Base-by-base conservation (phyloP, 2,888 invertebrate genomes). In the Epinotia demarniana region DNA sequence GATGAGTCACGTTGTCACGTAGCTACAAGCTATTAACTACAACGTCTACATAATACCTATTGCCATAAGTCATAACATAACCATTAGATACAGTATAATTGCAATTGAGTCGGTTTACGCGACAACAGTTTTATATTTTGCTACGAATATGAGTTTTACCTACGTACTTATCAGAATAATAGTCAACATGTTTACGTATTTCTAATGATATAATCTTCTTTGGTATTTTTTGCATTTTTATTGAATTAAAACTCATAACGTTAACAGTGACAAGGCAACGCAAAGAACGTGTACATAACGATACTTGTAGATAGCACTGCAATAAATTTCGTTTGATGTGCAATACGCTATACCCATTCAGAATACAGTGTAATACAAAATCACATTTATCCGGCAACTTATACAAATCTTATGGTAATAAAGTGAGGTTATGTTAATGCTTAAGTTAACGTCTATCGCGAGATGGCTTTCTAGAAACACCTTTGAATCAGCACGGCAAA, bases 401-500 rank as follows among this genome's bases (percentile, higher is more conserved):
- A 73, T 68, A 73, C 69, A 70, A 74, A 74, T 74, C 63, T 49
- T 74, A 74, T 70, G 69, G 69, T 70, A 74, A 74, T 74, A 74
- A 73, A 73, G 74, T 64, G 27, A 46, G 62, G 71, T 71, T 74
- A 70, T 74, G 74, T 74, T 74, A 74, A 74, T 74, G 58, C 69
- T 70, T 70, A 64, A 70, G 73, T 73, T 69, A 76, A 66, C 64
- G 73, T 67, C 58, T 55, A 73, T 75, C 72, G 64, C 73, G 57
- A 64, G 63, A 72, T 62, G 73, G 66, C 80, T 81, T 81, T 81
- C 80, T 80, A 82, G 80, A 78, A 80, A 82, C 80, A 79, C 77
- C 79, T 78, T 55, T 62, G 63, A 72, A 70, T 74, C 74, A 58
- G 19, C 63, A 70, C 63, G 33, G 46, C 67, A 67, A 70, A 61